Evolutionary conservation across 2,113 vertebrate genomes (phyloP), one percentile per base, ranked within the genome.

Genomic region (Toxotes jaculatrix): DNA sequence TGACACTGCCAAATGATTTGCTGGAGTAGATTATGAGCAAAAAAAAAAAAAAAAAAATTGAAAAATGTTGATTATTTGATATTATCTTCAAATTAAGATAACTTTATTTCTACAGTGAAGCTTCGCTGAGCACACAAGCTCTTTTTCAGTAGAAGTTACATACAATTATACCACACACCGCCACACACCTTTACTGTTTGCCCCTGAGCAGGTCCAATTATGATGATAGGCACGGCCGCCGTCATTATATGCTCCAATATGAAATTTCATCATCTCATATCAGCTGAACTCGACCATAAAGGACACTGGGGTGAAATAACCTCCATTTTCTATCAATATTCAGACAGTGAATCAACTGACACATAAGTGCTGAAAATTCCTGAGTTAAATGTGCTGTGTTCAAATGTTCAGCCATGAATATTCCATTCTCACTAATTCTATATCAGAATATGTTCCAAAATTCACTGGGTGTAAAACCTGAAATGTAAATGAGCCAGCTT

Each of bases 231-330:
- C 57, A 64, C 6, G 16, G 70, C 32, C 63, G 62, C 47, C 27
- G 27, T 27, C 61, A 77, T 88, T 75, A 72, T 83, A 74, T 76
- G 68, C 43, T 61, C 31, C 4, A 11, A 82, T 83, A 83, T 73
- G 63, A 84, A 90, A 91, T 89, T 72, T 81, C 62, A 88, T 88
- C 75, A 84, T 78, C 64, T 79, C 45, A 63, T 78, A 83, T 87
- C 77, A 65, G 62, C 80, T 79, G 42, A 86, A 83, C 55, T 84
- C 27, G 17, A 82, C 73, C 66, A 49, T 88, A 88, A 86, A 89
- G 76, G 84, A 86, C 79, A 75, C 59, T 23, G 79, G n/a, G 74
- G 77, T 86, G 74, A 86, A 84, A 79, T 75, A 77, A 71, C 31
- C 70, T 73, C 49, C 11, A 14, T 63, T 77, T 82, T 71, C 72